Evolutionary conservation across 2,113 vertebrate genomes (phyloP).

Genomic region (Rostratula benghalensis): DNA sequence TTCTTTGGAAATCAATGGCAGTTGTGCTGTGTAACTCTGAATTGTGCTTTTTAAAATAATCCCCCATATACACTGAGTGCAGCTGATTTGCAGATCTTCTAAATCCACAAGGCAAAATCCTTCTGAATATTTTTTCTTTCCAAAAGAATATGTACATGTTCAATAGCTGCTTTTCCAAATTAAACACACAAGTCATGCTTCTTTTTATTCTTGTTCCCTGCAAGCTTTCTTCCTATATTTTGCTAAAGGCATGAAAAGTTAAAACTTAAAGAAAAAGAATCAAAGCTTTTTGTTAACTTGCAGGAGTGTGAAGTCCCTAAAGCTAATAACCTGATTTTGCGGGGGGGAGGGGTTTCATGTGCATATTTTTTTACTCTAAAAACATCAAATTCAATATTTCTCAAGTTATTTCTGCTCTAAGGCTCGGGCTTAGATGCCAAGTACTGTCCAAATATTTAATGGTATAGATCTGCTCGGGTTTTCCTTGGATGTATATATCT

Average conservation of each 20-base stretch:
- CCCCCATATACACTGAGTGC: neutral
- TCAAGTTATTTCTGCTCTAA: neutral
- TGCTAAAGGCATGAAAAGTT: neutral
- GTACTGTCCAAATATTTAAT: neutral
- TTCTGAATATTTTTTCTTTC: neutral
- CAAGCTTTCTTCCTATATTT: neutral
- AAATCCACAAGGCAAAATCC: neutral
- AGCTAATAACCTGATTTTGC: neutral
- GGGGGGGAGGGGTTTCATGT: accelerated
- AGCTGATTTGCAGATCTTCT: neutral
- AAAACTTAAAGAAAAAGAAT: neutral
- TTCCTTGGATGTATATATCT: neutral
- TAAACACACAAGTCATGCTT: neutral
- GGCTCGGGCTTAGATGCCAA: neutral
- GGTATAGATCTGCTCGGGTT: neutral
- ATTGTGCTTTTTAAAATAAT: neutral
- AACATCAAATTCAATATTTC: neutral
- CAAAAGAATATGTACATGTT: neutral
- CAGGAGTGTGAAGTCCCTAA: neutral
- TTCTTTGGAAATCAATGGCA: neutral
- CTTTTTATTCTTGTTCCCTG: neutral
- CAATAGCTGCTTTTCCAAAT: neutral
- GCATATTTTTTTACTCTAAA: neutral
- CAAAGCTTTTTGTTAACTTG: neutral
- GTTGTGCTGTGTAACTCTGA: neutral